Conservation (phyloP, 2,888 invertebrate genomes). For the Limnephilus marmoratus region DNA sequence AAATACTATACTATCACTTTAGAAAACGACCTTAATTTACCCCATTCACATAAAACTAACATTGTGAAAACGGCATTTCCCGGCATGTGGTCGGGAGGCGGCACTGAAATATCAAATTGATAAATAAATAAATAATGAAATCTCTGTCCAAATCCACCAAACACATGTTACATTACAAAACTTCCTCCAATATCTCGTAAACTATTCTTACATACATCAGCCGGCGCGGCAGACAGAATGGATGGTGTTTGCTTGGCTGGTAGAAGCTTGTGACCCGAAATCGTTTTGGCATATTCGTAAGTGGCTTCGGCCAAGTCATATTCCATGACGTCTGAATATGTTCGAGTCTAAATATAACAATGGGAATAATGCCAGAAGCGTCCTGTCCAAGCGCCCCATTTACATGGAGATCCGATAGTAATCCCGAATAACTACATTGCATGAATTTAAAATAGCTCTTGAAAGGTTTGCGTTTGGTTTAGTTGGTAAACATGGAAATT, state of each 20-base stretch:
- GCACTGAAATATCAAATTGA: not conserved
- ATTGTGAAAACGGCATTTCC: not conserved
- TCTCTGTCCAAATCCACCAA: not conserved
- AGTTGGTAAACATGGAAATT: not conserved
- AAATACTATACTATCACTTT: not conserved
- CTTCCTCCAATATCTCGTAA: conserved; percentile 3
- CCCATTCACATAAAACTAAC: not conserved
- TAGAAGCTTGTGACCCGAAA: not conserved
- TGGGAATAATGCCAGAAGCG: not conserved
- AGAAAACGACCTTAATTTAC: not conserved
- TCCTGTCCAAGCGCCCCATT: conserved; percentile 8
- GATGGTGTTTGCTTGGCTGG: conserved; percentile 20
- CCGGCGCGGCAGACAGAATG: not conserved
- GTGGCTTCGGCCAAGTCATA: conserved; percentile 25
- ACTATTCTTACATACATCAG: not conserved
- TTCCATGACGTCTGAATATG: conserved; percentile 45
- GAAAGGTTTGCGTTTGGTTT: not conserved
- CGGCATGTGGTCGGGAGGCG: not conserved
- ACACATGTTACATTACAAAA: not conserved
- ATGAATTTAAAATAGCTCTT: conserved; percentile 5
- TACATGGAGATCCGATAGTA: conserved; percentile 27
- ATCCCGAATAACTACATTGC: not conserved
- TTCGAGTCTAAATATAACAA: conserved; percentile 33
- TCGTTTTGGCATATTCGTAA: conserved; percentile 35
- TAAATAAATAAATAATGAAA: not conserved